These are phyloP conservation scores for Gryllus longicercus DNA, from an alignment of 2,888 invertebrate species.

Conservation along the genomic window DNA sequence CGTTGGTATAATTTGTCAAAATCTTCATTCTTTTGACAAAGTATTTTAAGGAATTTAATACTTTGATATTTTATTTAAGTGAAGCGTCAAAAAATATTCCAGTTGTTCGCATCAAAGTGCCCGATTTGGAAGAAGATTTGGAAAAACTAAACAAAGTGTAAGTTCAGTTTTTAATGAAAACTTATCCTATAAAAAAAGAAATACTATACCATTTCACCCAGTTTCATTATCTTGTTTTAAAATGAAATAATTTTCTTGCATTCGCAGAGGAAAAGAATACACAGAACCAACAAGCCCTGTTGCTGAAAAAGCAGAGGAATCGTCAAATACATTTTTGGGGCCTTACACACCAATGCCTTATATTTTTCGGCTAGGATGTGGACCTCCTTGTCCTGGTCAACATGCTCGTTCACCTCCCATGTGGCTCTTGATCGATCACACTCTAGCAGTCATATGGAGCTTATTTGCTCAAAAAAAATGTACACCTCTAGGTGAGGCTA, in stretches of 20 bases:
- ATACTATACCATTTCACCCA: not conserved
- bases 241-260: no score
- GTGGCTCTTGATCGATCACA: slow-evolving; percentile 47
- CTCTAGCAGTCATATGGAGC: slow-evolving; percentile 49
- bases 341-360: slow-evolving; percentile 44
- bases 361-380: slow-evolving; percentile 42
- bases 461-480: slow-evolving; percentile 41
- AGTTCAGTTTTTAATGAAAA: not conserved
- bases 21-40: no score
- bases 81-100: not conserved
- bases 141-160: not conserved
- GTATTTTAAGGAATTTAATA: no score
- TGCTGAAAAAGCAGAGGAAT: not conserved
- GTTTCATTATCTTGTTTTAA: not conserved
- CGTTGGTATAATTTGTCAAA: no score
- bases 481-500: no score
- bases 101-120: not conserved
- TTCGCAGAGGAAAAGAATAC: not conserved
- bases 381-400: slow-evolving; percentile 38
- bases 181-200: no score
- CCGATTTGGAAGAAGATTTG: not conserved
- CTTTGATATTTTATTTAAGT: no score
- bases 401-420: slow-evolving; percentile 46
- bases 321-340: not conserved
- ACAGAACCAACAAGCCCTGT: not conserved